phyloP scores from a whole-genome alignment of 1,140 invertebrate species.

The Orussus abietinus region DNA sequence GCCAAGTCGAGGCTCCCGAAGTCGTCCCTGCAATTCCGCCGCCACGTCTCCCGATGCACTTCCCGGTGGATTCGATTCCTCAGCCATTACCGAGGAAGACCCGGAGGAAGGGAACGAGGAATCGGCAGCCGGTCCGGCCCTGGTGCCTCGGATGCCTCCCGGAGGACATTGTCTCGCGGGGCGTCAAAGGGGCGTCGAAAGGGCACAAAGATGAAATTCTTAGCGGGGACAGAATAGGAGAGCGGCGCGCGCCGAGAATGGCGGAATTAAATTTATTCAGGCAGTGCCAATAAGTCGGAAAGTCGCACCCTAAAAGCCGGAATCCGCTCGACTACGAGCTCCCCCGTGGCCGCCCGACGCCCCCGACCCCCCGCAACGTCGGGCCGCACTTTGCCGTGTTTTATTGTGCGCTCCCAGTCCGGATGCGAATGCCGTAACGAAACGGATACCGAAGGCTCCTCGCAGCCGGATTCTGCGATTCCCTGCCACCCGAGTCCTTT shows the following conservation, averaged over 20 bases:
- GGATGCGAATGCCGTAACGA: too few relatives aligned
- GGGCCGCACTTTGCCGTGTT: constrained; percentile 20
- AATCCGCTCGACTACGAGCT: constrained; percentile 37
- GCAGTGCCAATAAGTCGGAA: constrained; percentile 44
- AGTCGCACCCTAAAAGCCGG: constrained; percentile 39
- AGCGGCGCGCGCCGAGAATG: constrained; percentile 24
- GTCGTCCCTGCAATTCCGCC: too few relatives aligned
- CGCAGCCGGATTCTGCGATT: too few relatives aligned
- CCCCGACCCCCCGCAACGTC: constrained; percentile 16
- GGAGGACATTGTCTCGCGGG: constrained; percentile 4
- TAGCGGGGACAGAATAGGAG: constrained; percentile 31
- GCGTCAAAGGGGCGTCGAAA: constrained; percentile 19
- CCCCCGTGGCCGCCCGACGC: constrained; percentile 1
- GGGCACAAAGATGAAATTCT: constrained; percentile 40
- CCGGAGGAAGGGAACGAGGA: too few relatives aligned
- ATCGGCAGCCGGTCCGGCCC: too few relatives aligned
- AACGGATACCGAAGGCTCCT: too few relatives aligned
- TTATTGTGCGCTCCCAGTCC: not conserved
- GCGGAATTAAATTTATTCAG: constrained; percentile 48
- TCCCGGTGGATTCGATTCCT: too few relatives aligned
- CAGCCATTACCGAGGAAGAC: too few relatives aligned
- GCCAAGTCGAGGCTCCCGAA: too few relatives aligned
- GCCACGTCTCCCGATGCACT: too few relatives aligned
- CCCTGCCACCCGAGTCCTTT: too few relatives aligned
- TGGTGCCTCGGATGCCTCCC: too few relatives aligned